Percentiles rank a stretch among this genome's conserved stretches.
These are phyloP conservation scores for Agrypnus murinus DNA, from an alignment of 2,888 invertebrate species.

Conservation along the genomic window DNA sequence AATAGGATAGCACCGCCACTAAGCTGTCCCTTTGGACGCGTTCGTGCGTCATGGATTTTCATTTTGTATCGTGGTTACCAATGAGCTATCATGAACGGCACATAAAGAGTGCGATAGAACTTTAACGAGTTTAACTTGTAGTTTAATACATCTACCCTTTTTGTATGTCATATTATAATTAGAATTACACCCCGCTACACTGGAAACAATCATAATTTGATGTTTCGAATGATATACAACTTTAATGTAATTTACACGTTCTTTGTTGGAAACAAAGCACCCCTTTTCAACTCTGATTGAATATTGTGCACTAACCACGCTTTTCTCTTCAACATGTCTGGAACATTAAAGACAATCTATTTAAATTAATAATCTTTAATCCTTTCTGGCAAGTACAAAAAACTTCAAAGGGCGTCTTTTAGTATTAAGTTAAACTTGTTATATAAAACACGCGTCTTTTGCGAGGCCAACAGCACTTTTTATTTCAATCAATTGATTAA, in stretches of 20 bases:
- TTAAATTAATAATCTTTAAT: slow-evolving; percentile 31
- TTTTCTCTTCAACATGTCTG: slow-evolving; percentile 23
- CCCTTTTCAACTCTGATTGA: slow-evolving; percentile 26
- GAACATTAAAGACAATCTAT: slow-evolving; percentile 14
- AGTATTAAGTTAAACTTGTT: too few species aligned
- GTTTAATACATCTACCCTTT: slow-evolving; percentile 12
- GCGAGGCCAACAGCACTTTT: too few species aligned
- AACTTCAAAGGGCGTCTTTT: too few species aligned
- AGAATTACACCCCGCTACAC: slow-evolving; percentile 24
- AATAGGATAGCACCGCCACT: slow-evolving; percentile 48
- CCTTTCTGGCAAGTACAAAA: neutral
- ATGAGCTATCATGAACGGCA: slow-evolving; percentile 19
- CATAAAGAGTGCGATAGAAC: slow-evolving; percentile 15
- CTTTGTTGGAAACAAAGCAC: slow-evolving; percentile 14
- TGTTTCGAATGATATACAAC: slow-evolving; percentile 14
- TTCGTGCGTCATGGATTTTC: slow-evolving; percentile 35
- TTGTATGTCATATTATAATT: slow-evolving; percentile 16
- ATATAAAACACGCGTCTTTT: too few species aligned
- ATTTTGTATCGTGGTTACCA: slow-evolving; percentile 32
- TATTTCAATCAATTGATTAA: too few species aligned
- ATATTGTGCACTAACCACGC: slow-evolving; percentile 27
- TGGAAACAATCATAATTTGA: slow-evolving; percentile 23
- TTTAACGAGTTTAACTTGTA: slow-evolving; percentile 24
- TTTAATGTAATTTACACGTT: slow-evolving; percentile 25
- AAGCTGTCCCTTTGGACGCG: slow-evolving; percentile 42